Base-by-base conservation (phyloP, 2,888 invertebrate genomes). In the Pseudococcus jackbeardsleyi region DNA sequence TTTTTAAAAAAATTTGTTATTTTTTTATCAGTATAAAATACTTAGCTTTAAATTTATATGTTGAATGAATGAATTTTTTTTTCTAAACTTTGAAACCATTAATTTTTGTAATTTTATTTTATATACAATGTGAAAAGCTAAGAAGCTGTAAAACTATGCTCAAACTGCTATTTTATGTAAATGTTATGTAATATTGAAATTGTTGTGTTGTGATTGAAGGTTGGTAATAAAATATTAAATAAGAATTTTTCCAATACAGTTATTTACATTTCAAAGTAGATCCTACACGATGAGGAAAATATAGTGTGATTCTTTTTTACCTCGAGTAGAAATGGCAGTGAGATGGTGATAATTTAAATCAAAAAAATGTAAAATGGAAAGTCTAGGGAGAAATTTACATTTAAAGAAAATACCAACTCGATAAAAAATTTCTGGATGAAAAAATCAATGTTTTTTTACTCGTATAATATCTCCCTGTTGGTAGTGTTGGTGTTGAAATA, bases 101-200 rank as follows among this genome's bases (percentile, higher is more conserved):
- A 82, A 82, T 82, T 82, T 82, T 82, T 77, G 79, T 82, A 82
- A 82, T 82, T 82, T 82, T 33, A 82, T 82, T 82, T 82, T 82
- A 82, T 82, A 82, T 46, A 82, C 26, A 33, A 46, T 15, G 79
- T 82, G 79, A 82, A 82, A 82, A 82, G 79, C 79, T 82, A 82
- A 19, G 11, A 82, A 82, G 79, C 79, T 82, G 79, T 82, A 82
- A 46, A 82, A 82, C 79, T 82, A 82, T 82, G 79, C 79, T 82
- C 79, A 82, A 82, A 82, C 11, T 82, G 79, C 79, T 82, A 82
- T 82, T 82, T 82, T 82, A 46, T 82, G 46, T 82, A 82, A 82
- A 82, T 82, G 79, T 82, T 82, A 46, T 82, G 79, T 82, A 82
- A 82, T 46, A 82, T 82, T 82, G 79, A 82, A 82, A 82, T 46